Conservation (phyloP, 2,888 invertebrate species). For the Toxonevra muliebris region DNA sequence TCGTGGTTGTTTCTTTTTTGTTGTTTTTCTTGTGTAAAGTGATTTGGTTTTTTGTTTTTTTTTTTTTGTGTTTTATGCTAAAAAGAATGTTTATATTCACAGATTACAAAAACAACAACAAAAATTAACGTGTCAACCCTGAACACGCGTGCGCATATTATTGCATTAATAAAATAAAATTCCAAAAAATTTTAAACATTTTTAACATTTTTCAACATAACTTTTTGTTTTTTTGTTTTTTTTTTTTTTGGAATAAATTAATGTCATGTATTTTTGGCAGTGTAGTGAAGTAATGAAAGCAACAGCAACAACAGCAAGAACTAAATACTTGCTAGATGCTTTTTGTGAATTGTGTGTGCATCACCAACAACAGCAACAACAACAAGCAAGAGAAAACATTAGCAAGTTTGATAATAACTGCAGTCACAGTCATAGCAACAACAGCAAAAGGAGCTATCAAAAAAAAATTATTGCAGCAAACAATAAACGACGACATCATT, state of each 20-base stretch:
- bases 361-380: constrained; percentile 14
- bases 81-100: too few species aligned
- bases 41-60: constrained; percentile 2
- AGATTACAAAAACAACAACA: constrained; percentile 8
- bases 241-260: too few species aligned
- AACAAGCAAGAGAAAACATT: constrained; percentile 10
- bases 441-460: constrained; percentile 7
- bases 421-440: constrained; percentile 29
- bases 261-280: background rate
- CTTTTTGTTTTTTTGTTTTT: too few species aligned
- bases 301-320: constrained; percentile 9
- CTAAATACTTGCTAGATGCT: constrained; percentile 31
- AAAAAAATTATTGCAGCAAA: background rate
- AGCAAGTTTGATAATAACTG: constrained; percentile 16
- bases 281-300: background rate
- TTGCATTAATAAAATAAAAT: too few species aligned
- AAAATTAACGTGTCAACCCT: constrained; percentile 28
- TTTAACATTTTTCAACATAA: too few species aligned
- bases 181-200: too few species aligned
- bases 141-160: constrained; percentile 18
- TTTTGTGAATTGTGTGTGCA: constrained; percentile 10
- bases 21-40: constrained; percentile 7
- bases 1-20: background rate
- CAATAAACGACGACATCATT: constrained; percentile 21
- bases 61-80: background rate